Evolutionary conservation across 2,797 vertebrate species (phyloP), one percentile per base, ranked within the genome.

Genomic region (Pangasius sanitwongsei): DNA sequence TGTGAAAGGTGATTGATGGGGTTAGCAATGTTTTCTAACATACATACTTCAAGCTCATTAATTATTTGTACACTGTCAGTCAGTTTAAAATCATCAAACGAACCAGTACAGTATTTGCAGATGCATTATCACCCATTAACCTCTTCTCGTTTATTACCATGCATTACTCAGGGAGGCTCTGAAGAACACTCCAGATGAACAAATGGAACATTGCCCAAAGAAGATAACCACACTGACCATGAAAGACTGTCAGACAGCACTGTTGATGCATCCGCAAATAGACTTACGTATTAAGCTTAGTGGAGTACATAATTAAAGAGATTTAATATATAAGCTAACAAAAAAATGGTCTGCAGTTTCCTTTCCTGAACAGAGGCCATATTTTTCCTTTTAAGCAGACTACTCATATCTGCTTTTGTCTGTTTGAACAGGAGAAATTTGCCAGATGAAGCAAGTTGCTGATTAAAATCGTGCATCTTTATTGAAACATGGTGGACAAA

Each of bases 401-500:
- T 63, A 67, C 53, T 53, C 53, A 65, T 83, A 28, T 83, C 6
- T n/a, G 59, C 13, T 61, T 59, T 61, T 94, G 83, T 85, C 55
- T 57, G 41, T 55, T 81, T 82, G 65, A 85, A 90, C 81, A 89
- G 83, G 37, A 81, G 83, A 57, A 89, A 85, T 88, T 59, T 87
- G 91, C 90, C 88, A 80, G 83, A 86, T 85, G 55, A 83, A 61
- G 83, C 61, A 67, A 81, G 88, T 87, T 44, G 44, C 72, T 86
- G 72, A 92, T 91, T 92, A 87, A 89, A 91, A 89, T 91, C 91
- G 90, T 88, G 86, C 77, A 86, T 85, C 69, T 74, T 91, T 90
- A 86, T 91, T 87, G 92, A 93, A 92, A 93, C 91, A 23, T 70
- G 20, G 86, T 86, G 88, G 91, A 89, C 90, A 90, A 91, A 63